Conservation (phyloP, 2,888 invertebrate genomes). For the Megalurothrips usitatus region DNA sequence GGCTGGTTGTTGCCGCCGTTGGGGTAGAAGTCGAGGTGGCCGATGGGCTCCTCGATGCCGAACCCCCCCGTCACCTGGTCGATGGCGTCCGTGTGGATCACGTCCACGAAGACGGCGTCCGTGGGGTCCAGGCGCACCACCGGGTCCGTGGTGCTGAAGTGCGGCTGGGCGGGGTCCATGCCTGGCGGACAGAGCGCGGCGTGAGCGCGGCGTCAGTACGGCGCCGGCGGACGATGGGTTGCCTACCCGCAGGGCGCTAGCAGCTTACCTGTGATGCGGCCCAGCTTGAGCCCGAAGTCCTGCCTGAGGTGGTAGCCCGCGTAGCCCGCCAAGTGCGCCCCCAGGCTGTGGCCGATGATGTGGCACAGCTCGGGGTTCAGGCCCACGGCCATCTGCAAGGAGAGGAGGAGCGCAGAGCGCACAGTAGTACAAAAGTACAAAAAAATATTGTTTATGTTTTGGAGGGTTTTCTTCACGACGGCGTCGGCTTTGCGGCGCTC, state of each 20-base stretch:
- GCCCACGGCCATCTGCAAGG: slow-evolving; percentile 52
- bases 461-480: too few relatives aligned
- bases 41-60: slow-evolving; percentile 54
- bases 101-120: slow-evolving; percentile 85
- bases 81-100: slow-evolving; percentile 82
- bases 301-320: slow-evolving; percentile 69
- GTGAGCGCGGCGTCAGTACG: not conserved
- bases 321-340: slow-evolving; percentile 80
- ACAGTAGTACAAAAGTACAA: not conserved
- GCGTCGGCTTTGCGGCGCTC: too few relatives aligned
- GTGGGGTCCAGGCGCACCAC: slow-evolving; percentile 77
- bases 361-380: slow-evolving; percentile 62
- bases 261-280: slow-evolving; percentile 67
- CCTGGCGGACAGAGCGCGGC: slow-evolving; percentile 43
- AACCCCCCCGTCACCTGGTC: slow-evolving; percentile 67
- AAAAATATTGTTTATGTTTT: too few relatives aligned
- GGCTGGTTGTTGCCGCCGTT: slow-evolving; percentile 82
- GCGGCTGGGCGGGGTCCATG: slow-evolving; percentile 88
- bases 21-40: slow-evolving; percentile 88
- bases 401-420: not conserved
- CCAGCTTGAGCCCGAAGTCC: slow-evolving; percentile 65
- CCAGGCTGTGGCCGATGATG: slow-evolving; percentile 80
- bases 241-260: not conserved
- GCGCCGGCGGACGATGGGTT: not conserved
- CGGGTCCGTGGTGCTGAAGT: slow-evolving; percentile 75